These are phyloP conservation scores for Platalea minor DNA, from an alignment of 2,797 vertebrate species.

Conservation along the genomic window DNA sequence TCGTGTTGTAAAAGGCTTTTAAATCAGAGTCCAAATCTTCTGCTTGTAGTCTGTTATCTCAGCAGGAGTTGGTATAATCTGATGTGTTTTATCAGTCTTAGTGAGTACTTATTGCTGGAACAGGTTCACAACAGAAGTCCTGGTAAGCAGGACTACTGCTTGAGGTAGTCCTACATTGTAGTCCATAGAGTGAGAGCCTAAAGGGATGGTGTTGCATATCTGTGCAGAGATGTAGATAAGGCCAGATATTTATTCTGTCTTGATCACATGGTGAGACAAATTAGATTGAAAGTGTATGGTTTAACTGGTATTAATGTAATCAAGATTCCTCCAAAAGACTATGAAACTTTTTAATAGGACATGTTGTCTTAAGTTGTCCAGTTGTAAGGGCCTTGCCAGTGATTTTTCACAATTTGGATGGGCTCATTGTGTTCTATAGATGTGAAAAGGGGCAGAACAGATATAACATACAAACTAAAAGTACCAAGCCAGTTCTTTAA, in stretches of 20 bases:
- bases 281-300: neutral
- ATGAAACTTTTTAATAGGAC: neutral
- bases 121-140: neutral
- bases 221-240: neutral
- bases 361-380: neutral
- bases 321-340: neutral
- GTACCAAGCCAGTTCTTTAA: neutral
- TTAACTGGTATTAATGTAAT: neutral
- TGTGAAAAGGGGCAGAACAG: neutral
- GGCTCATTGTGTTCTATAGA: neutral
- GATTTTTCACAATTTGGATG: neutral
- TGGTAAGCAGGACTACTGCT: neutral
- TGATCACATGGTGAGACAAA: neutral
- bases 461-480: neutral
- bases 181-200: neutral
- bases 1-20: neutral
- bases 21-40: neutral
- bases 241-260: neutral
- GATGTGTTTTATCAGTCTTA: neutral
- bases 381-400: neutral
- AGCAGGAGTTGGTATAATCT: neutral
- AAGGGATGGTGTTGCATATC: neutral
- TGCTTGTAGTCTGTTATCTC: neutral
- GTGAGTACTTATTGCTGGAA: neutral
- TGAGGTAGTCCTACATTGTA: neutral